Evolutionary conservation across 2,113 vertebrate species (phyloP).

Genomic region (Rallus limicola): DNA sequence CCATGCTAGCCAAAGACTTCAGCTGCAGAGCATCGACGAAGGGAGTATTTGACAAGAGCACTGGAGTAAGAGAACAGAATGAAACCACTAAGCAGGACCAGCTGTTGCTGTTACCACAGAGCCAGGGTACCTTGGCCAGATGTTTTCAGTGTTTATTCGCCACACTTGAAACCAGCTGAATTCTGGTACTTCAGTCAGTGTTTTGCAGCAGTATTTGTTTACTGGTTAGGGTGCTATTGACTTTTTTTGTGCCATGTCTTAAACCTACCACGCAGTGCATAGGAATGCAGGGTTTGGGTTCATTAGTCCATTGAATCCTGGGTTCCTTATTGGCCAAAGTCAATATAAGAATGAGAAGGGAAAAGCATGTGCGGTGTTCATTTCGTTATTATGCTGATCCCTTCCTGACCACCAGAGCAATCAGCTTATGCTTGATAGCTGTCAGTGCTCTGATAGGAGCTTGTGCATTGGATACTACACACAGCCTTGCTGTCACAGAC

Average conservation of each 20-base stretch:
- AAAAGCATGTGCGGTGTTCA: not conserved
- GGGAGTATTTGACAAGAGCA: slow-evolving; percentile 82
- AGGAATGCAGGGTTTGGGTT: not conserved
- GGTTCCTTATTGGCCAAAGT: not conserved
- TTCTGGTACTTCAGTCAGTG: not conserved
- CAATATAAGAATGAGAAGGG: not conserved
- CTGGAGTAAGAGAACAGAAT: not conserved
- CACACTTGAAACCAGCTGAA: not conserved
- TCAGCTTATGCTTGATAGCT: not conserved
- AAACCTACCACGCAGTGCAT: not conserved
- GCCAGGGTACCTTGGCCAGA: not conserved
- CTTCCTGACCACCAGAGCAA: not conserved
- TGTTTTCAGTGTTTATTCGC: not conserved
- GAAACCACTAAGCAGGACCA: slow-evolving; percentile 11
- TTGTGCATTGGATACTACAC: not conserved
- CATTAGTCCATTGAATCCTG: not conserved
- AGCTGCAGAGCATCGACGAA: slow-evolving; percentile 94
- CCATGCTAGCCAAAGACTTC: slow-evolving; percentile 84
- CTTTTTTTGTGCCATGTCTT: not conserved
- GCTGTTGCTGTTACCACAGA: not conserved
- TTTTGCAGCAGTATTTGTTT: slow-evolving; percentile 39
- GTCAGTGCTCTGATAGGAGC: not conserved
- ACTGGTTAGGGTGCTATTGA: slow-evolving; percentile 34
- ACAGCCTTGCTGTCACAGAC: not conserved
- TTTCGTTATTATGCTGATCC: not conserved